A percentile compares a stretch with the other conserved stretches of the same genome.
phyloP scores from a whole-genome alignment of 35 echinoderm and acorn worm species.

The Stichopus chloronotus region DNA sequence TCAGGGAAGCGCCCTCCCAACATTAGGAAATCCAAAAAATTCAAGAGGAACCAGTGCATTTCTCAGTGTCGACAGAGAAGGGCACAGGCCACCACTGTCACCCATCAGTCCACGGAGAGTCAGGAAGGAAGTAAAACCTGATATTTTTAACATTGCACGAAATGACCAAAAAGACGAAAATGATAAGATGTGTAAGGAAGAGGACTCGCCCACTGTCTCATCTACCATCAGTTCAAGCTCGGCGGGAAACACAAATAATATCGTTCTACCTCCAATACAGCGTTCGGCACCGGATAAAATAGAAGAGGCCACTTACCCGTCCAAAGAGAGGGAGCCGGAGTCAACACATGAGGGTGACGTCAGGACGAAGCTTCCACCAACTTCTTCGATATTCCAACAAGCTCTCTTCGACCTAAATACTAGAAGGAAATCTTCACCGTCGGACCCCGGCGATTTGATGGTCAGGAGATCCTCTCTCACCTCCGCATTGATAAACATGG shows the following conservation, averaged over 20 bases:
- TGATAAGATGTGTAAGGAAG: not conserved
- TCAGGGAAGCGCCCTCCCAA: not conserved
- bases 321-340: not conserved
- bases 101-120: not conserved
- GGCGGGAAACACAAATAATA: too few species aligned
- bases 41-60: slow-evolving; percentile 19
- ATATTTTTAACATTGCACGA: not conserved
- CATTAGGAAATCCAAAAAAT: not conserved
- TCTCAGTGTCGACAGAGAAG: slow-evolving; percentile 17
- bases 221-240: too few species aligned
- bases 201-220: too few species aligned
- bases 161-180: not conserved
- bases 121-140: not conserved
- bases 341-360: not conserved
- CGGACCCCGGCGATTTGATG: slow-evolving; percentile 33
- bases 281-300: not conserved
- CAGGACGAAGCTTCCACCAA: not conserved
- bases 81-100: not conserved
- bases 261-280: slow-evolving; percentile 9
- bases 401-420: not conserved
- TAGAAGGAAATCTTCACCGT: not conserved
- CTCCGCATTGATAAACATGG: slow-evolving; percentile 30
- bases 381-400: slow-evolving; percentile 14
- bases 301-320: too few species aligned
- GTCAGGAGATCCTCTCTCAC: slow-evolving; percentile 28